Percentiles rank a stretch among this genome's conserved stretches.
These are phyloP conservation scores for Megaceryle torquata DNA, from an alignment of 2,113 vertebrate genomes.

Conservation along the genomic window DNA sequence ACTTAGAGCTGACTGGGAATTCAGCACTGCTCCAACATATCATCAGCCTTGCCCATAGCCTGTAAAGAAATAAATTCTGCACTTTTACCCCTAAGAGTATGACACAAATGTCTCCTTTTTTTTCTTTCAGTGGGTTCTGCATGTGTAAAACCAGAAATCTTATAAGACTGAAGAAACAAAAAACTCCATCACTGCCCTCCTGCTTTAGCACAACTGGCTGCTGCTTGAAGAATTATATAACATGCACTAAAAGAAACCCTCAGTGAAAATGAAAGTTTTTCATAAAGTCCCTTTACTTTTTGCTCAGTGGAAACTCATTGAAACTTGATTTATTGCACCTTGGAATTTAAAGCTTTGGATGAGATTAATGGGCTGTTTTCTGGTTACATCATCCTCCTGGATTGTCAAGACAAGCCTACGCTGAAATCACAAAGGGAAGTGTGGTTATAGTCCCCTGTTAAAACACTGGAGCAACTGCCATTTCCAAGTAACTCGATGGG, in stretches of 20 bases:
- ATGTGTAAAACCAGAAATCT: neutral
- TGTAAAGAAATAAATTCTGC: neutral
- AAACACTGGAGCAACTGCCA: neutral
- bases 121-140: neutral
- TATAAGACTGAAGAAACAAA: neutral
- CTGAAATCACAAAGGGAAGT: slow-evolving; percentile 52
- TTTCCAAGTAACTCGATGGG: slow-evolving; percentile 61
- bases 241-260: neutral
- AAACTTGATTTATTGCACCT: slow-evolving; percentile 61
- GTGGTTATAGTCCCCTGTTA: slow-evolving; percentile 34
- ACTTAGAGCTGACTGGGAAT: neutral
- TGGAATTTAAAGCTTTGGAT: slow-evolving; percentile 50
- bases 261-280: slow-evolving; percentile 11
- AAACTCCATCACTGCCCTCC: neutral
- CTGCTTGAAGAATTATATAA: neutral
- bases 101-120: neutral
- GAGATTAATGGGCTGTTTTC: slow-evolving; percentile 67
- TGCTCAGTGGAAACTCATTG: slow-evolving; percentile 52
- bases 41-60: neutral
- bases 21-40: neutral
- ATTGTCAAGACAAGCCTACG: slow-evolving; percentile 49
- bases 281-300: slow-evolving; percentile 22
- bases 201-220: neutral
- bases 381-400: slow-evolving; percentile 66
- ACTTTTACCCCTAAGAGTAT: neutral